Evolutionary conservation across 2,888 invertebrate species (phyloP).

Genomic region (Ornithoptera priamus): DNA sequence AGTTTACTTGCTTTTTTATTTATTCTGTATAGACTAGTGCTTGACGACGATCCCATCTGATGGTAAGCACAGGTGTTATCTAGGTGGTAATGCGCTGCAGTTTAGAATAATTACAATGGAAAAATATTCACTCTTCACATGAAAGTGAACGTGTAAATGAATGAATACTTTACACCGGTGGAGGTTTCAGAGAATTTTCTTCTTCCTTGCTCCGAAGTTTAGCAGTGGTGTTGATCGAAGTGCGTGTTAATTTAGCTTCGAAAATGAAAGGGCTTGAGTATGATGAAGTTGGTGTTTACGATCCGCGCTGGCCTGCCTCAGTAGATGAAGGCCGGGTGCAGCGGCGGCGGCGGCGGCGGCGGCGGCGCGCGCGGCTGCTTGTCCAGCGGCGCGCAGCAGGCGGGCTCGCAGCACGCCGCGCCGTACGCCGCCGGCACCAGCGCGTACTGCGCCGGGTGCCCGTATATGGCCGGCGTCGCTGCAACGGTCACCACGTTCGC

Average conservation of each 20-base stretch:
- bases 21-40: too few species aligned
- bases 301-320: conserved; percentile 38
- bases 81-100: too few species aligned
- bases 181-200: background rate
- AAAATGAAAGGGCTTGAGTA: conserved; percentile 10
- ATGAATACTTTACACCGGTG: too few species aligned
- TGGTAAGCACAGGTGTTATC: too few species aligned
- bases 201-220: too few species aligned
- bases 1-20: too few species aligned
- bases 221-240: too few species aligned
- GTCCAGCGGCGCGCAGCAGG: conserved; percentile 69
- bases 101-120: too few species aligned
- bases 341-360: conserved; percentile 59
- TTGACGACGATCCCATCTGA: too few species aligned
- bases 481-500: conserved; percentile 33
- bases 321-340: conserved; percentile 75
- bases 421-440: conserved; percentile 68
- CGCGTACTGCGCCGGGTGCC: conserved; percentile 65
- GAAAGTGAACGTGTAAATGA: too few species aligned
- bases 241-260: background rate
- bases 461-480: conserved; percentile 69
- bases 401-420: conserved; percentile 65
- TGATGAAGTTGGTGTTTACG: conserved; percentile 32
- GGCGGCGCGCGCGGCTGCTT: conserved; percentile 67
- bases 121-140: too few species aligned